A percentile compares a stretch with the other conserved stretches of the same genome.
phyloP scores from a whole-genome alignment of 2,797 vertebrate species.

The Gallirallus australis region DNA sequence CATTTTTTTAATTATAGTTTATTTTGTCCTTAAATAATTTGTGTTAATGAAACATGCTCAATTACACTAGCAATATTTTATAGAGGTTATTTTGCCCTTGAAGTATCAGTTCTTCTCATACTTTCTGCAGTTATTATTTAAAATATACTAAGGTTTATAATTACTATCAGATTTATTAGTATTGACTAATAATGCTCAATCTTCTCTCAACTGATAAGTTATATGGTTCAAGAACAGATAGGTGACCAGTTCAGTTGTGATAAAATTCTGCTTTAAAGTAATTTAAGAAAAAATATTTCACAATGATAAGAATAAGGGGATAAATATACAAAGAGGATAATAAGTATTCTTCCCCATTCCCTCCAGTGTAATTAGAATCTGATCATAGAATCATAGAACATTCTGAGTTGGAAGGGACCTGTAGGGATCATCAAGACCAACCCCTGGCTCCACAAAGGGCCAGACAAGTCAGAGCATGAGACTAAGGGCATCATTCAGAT shows the following conservation, averaged over 20 bases:
- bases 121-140: neutral
- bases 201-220: neutral
- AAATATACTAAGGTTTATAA: neutral
- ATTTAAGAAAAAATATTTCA: neutral
- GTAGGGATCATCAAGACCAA: too few species aligned
- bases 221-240: neutral
- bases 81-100: neutral
- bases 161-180: neutral
- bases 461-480: too few species aligned
- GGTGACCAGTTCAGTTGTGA: neutral
- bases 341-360: fast-evolving
- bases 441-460: too few species aligned
- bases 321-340: neutral
- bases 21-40: neutral
- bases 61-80: neutral
- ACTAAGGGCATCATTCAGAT: too few species aligned
- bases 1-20: neutral
- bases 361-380: neutral
- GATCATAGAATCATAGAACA: too few species aligned
- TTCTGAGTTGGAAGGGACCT: too few species aligned
- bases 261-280: neutral
- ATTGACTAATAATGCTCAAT: neutral
- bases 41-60: neutral
- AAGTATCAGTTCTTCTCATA: neutral
- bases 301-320: neutral